phyloP scores from a whole-genome alignment of 2,113 vertebrate genomes.

The Albula goreensis region DNA sequence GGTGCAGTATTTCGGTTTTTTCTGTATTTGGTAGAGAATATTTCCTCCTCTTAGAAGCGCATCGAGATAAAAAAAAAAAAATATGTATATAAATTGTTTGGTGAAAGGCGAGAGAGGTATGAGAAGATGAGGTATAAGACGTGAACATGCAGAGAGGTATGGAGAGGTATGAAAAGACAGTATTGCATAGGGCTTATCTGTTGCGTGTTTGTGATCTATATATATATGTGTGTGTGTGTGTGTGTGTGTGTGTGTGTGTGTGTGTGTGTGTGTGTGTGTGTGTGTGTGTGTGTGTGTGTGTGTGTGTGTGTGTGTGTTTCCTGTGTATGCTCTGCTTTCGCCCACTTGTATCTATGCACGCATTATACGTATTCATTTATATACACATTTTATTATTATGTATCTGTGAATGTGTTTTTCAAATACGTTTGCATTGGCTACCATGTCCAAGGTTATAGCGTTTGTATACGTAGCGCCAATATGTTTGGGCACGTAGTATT shows the following conservation, averaged over 20 bases:
- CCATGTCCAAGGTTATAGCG: background rate
- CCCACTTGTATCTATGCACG: background rate
- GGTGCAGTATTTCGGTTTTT: slow-evolving; percentile 46
- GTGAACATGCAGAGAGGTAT: background rate
- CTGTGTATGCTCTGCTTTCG: background rate
- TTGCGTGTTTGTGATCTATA: no score
- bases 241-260: background rate
- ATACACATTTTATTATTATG: background rate
- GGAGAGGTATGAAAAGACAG: background rate
- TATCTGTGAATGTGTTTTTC: background rate
- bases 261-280: background rate
- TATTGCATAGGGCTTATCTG: background rate
- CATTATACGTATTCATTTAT: background rate
- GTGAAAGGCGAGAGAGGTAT: background rate
- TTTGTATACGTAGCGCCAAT: background rate
- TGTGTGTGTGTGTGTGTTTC: background rate
- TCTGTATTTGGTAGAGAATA: background rate
- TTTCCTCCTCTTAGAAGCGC: slow-evolving; percentile 20
- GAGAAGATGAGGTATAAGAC: background rate
- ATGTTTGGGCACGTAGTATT: background rate
- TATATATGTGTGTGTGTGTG: no score
- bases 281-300: no score
- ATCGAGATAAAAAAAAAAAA: slow-evolving; percentile 60
- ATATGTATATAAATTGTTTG: slow-evolving; percentile 24
- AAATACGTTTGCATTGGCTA: background rate